A percentile compares a stretch with the other conserved stretches of the same genome.
Evolutionary conservation across 2,113 vertebrate species (phyloP).

Genomic region (Corapipo altera): DNA sequence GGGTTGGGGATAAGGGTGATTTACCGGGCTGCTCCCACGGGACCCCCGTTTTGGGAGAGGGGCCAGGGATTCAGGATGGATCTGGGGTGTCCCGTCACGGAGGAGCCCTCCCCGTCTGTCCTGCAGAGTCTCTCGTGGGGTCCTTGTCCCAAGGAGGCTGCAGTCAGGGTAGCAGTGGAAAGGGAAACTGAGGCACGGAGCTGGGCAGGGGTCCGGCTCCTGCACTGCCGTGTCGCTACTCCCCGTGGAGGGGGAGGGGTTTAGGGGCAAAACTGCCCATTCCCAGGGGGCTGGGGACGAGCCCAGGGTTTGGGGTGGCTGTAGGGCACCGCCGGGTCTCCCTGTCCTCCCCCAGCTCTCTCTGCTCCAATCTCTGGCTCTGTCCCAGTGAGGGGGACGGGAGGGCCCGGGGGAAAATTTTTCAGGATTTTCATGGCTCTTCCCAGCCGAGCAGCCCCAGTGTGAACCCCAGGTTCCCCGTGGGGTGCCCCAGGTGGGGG

Average conservation of each 20-base stretch:
- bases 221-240: fast-evolving
- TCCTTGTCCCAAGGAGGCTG: not conserved
- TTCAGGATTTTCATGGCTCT: not conserved
- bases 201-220: not conserved
- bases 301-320: not conserved
- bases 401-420: too few relatives aligned
- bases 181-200: constrained; percentile 40
- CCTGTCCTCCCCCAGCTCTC: not conserved
- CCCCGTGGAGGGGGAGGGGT: too few relatives aligned
- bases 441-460: not conserved
- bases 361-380: not conserved
- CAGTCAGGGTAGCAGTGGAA: not conserved
- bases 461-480: fast-evolving
- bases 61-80: fast-evolving
- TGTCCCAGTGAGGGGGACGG: fast-evolving
- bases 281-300: not conserved
- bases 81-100: fast-evolving
- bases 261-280: not conserved
- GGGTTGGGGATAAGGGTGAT: fast-evolving
- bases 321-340: fast-evolving
- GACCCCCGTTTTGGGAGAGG: fast-evolving
- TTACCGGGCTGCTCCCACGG: not conserved
- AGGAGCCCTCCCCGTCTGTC: fast-evolving
- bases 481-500: not conserved
- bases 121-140: not conserved